phyloP scores from a whole-genome alignment of 1,140 invertebrate genomes.

The Sinella curviseta region DNA sequence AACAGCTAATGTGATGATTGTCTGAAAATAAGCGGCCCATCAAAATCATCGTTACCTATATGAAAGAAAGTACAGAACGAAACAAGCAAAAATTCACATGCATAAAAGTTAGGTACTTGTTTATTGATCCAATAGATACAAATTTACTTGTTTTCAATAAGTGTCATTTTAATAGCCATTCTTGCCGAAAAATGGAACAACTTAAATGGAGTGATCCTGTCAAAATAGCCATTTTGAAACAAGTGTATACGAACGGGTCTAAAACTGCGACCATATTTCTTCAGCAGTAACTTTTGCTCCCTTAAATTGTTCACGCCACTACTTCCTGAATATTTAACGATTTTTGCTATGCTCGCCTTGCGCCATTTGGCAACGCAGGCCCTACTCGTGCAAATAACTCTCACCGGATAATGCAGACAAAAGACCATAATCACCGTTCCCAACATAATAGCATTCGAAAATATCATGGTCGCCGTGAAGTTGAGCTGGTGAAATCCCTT shows the following conservation, averaged over 20 bases:
- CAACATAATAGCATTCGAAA: background rate
- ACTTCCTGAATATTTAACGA: no score
- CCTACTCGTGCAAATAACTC: background rate
- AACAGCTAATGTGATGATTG: no score
- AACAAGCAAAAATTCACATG: no score
- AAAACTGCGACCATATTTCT: background rate
- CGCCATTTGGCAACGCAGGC: background rate
- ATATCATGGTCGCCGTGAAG: background rate
- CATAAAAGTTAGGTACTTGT: no score
- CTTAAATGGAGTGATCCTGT: background rate
- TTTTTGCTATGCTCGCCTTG: no score
- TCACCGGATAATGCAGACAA: background rate
- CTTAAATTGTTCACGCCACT: no score
- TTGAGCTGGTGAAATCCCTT: background rate
- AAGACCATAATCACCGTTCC: background rate
- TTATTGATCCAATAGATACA: no score
- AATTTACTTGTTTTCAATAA: background rate
- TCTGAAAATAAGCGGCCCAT: no score
- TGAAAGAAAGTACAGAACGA: no score
- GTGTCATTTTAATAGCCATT: background rate
- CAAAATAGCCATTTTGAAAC: background rate
- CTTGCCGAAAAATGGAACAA: background rate
- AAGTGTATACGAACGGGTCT: background rate
- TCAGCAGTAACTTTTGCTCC: background rate
- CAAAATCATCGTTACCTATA: no score